Base-by-base conservation (phyloP, 30 jellyfish, hydroid and myxozoan genomes). In the Aurelia aurita region DNA sequence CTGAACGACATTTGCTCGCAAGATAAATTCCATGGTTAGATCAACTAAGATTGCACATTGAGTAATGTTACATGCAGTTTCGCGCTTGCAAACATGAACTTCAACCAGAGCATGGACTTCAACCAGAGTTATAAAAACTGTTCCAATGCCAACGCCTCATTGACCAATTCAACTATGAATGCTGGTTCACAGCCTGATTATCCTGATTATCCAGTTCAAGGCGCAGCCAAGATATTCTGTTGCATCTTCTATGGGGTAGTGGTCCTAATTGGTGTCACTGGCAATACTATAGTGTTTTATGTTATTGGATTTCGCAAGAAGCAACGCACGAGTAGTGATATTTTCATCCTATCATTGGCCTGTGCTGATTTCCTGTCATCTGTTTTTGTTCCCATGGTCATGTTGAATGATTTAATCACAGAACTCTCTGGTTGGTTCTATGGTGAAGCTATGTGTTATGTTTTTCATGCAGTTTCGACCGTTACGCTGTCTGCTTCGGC, bases 211-310 rank as follows among this genome's bases (percentile, higher is more conserved):
- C 39, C 65, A 11, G 23, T 27, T 28, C 64, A 27, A 32, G 86
- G 86, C 2, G 28, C 74, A 22, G 80, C 80, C n/a, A 78, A 60
- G 65, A 44, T 44, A 28, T 34, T 61, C 77, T 78, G 71, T 19
- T 78, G 39, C 54, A 54, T 65, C 20, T 78, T 78, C 79, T 78
- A 78, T 58, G 69, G 71, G 34, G 1, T 62, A 23, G 72, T 86
- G 26, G 22, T 75, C 8, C 22, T 75, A 58, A 5, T 76, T 49
- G 96, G 96, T 9, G 61, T 57, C 20, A 47, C 72, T 29, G 96
- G 96, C 15, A 86, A 86, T 62, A 66, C 53, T 2, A 23, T 86
- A 70, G 96, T 86, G 31, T 19, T 86, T 20, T 86, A 74, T 72
- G 85, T 67, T 6, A 28, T 86, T 67, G 96, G 96, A 13, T 46